Evolutionary conservation across 2,113 vertebrate species (phyloP), one percentile per base, ranked within the genome.

Genomic region (Tachycineta bicolor): DNA sequence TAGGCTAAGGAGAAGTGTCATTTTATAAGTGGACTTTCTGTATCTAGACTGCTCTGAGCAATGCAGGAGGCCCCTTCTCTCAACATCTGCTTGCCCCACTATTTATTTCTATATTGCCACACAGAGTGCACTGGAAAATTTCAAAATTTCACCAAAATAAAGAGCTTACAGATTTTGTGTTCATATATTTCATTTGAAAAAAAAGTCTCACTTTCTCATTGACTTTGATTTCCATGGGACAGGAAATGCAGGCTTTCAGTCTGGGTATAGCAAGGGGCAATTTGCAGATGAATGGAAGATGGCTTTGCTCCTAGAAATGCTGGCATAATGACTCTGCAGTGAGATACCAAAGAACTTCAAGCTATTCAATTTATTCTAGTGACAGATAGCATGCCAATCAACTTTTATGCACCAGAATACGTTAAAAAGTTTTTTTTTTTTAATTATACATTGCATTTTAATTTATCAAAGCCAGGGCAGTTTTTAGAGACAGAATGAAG

Each of bases 371-470:
- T 97, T 90, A 96, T 94, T 92, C 64, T 52, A 34, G 56, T 86
- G 90, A 93, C 60, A 90, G 79, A 96, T 88, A 90, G 76, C 6
- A 13, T 0, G 80, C 81, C 95, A 97, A 93, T 95, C 94, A 93
- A 47, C 37, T 89, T 83, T 67, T 89, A 81, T 94, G 80, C 59
- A 95, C 73, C 11, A 0, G 88, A 93, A 96, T 92, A 92, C 0
- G 0, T 87, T 89, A 37, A 83, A 97, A 83, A 83, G 46, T 43
- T 19, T 49, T 77, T 71, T 67, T 87, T 89, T 93, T 77, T 22
- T 87, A 95, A 95, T 94, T 93, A 95, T 86, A 95, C 8, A 5
- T 89, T 97, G 76, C 89, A 78, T 79, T 96, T 96, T 68, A 94
- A 92, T 93, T 94, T 89, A 84, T 94, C 88, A 96, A 92, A 92